Base-by-base conservation (phyloP, 2,113 vertebrate genomes). In the Anser cygnoides region DNA sequence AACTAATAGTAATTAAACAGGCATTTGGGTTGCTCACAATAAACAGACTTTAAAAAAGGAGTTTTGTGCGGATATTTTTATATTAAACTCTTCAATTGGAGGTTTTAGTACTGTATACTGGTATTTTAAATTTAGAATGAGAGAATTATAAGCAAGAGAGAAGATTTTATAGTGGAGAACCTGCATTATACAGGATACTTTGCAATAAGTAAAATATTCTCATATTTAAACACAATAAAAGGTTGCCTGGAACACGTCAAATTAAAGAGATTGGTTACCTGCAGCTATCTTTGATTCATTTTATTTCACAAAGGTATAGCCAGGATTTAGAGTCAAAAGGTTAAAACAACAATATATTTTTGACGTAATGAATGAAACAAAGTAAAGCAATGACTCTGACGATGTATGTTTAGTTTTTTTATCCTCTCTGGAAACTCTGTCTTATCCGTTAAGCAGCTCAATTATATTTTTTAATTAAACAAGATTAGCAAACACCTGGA, bases 41-140 rank as follows among this genome's bases (percentile, higher is more conserved):
- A 98, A 98, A 98, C 96, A 98, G 94, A 92, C 97, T 98, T 98
- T 92, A 96, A 98, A 98, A 98, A 97, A 97, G 95, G 93, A 97
- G 95, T 97, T 98, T 96, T 97, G 98, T 97, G 97, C 97, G 97
- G 96, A 98, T 98, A 98, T 98, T 98, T 98, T 98, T 98, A 98
- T 98, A 98, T 96, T 97, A 96, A 98, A 97, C 89, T 92, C 84
- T 97, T 97, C 84, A 93, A 80, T 90, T 98, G 95, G 94, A 97
- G 49, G 95, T 96, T 97, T 97, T 97, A 97, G 93, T 97, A 98
- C 97, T 97, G 87, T 97, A 97, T 95, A 97, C 83, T 43, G 52
- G 91, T 97, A 98, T 97, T 97, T 97, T 97, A 96, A 96, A 97
- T 95, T 93, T 95, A 97, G 91, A 83, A 84, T 87, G 72, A 95